A percentile compares a stretch with the other conserved stretches of the same genome.
phyloP scores from a whole-genome alignment of 2,888 invertebrate genomes.

The Drepana falcataria region DNA sequence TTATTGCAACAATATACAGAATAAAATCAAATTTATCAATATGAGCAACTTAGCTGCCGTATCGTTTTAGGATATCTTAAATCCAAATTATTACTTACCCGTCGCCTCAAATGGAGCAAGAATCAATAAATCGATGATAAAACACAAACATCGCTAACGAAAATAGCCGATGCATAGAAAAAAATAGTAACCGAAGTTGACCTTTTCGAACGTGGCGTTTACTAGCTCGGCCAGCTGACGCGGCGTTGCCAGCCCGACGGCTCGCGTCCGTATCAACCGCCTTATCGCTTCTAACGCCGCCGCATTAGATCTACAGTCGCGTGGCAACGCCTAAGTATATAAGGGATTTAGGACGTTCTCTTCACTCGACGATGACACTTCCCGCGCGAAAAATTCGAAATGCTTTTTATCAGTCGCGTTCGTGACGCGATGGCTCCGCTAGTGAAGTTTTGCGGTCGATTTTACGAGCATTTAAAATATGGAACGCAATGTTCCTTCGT shows the following conservation, averaged over 20 bases:
- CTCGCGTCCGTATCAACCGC: constrained; percentile 47
- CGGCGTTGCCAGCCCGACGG: constrained; percentile 66
- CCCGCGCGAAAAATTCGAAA: constrained; percentile 79
- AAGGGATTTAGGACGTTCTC: constrained; percentile 66
- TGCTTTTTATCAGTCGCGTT: constrained; percentile 71
- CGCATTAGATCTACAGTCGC: constrained; percentile 40
- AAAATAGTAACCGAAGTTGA: constrained; percentile 74
- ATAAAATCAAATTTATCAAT: too few species aligned
- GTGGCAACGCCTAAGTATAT: constrained; percentile 51
- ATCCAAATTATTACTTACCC: constrained; percentile 2
- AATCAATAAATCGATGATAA: constrained; percentile 43
- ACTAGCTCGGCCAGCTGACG: constrained; percentile 76
- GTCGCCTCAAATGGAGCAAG: constrained; percentile 21
- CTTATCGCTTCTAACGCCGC: constrained; percentile 66
- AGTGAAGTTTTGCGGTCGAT: constrained; percentile 34
- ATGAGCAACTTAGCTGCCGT: too few species aligned
- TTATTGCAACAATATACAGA: too few species aligned
- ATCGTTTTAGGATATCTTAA: too few species aligned
- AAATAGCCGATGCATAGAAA: constrained; percentile 61
- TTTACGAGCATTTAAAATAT: constrained; percentile 16
- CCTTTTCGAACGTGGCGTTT: constrained; percentile 71
- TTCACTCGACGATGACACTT: constrained; percentile 55
- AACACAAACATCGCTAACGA: constrained; percentile 54
- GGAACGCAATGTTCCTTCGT: neutral
- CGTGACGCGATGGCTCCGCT: constrained; percentile 32